Evolutionary conservation across 2,797 vertebrate genomes (phyloP), one percentile per base, ranked within the genome.

Genomic region (Acestrorhynchus altus): DNA sequence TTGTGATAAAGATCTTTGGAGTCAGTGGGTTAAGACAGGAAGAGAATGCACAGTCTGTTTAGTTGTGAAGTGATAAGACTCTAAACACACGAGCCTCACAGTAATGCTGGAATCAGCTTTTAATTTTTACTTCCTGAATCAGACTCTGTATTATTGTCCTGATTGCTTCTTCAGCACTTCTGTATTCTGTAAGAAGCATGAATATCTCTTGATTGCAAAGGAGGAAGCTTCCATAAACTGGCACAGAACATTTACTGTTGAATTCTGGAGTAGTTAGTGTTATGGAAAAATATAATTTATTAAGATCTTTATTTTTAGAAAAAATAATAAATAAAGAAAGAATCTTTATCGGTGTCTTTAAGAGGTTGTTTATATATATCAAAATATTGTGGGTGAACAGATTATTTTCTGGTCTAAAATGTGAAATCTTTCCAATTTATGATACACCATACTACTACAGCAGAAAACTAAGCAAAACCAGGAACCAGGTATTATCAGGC

Each of bases 21-120:
- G 15, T 8, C 2, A 71, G 71, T 64, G 31, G 46, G 57, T 52
- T 68, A 20, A 74, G 49, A 60, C 75, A 81, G 76, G 76, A 78
- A 78, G 75, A 54, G 59, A 67, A 77, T 1, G 24, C 35, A 56
- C 61, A 46, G 26, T 35, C 39, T 56, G 15, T 39, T 52, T 72
- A 49, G 70, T 46, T 66, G 18, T 39, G 42, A 66, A 49, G 44
- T 18, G 52, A 67, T 59, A 73, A 77, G 57, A 1, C 13, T 18
- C 35, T 42, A 12, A 64, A 42, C 18, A 12, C 11, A 20, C 18
- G n/a, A 24, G n/a, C 60, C 35, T 57, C 28, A 66, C 15, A 15
- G 49, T 18, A 24, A 72, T 35, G 13, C 59, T 72, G 8, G 49
- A 56, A n/a, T 49, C 49, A 11, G 46, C 28, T 49, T 67, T 67